Percentiles rank a stretch among this genome's conserved stretches.
phyloP scores from a whole-genome alignment of 1,140 invertebrate genomes.

The Neoseiulus cucumeris region DNA sequence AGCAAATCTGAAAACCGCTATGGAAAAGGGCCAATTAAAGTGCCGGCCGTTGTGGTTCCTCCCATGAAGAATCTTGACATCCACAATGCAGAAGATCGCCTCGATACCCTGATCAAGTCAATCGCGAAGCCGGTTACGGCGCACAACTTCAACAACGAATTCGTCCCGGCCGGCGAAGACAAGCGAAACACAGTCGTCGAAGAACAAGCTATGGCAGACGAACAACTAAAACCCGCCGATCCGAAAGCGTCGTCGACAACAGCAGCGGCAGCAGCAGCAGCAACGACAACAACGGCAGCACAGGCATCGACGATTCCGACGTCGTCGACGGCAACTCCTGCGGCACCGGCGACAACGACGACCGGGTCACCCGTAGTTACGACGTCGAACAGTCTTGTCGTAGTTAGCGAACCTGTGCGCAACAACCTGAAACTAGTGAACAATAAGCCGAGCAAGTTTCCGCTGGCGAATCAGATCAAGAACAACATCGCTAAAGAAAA shows the following conservation, averaged over 20 bases:
- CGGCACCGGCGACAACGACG: neutral
- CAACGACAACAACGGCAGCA: neutral
- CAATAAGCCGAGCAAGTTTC: neutral
- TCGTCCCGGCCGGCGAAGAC: neutral
- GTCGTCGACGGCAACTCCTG: neutral
- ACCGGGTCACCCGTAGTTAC: neutral
- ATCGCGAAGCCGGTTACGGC: conserved; percentile 30
- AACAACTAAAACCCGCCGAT: neutral
- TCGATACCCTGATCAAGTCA: conserved; percentile 41
- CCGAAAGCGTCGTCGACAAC: neutral
- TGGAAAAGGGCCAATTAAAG: conserved; percentile 8
- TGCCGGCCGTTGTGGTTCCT: conserved; percentile 15
- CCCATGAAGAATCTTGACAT: conserved; percentile 13
- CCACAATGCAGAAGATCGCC: conserved; percentile 31
- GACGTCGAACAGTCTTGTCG: neutral
- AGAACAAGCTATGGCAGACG: neutral
- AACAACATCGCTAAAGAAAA: neutral
- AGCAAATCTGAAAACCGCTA: neutral
- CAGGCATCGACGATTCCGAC: neutral
- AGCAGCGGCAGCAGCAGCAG: neutral
- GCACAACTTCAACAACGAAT: neutral
- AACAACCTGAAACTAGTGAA: neutral
- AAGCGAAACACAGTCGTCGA: neutral
- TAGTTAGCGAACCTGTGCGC: neutral
- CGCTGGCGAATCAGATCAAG: neutral